Percentiles rank a stretch among this genome's conserved stretches.
phyloP scores from a whole-genome alignment of 2,113 vertebrate species.

The Eptesicus fuscus region DNA sequence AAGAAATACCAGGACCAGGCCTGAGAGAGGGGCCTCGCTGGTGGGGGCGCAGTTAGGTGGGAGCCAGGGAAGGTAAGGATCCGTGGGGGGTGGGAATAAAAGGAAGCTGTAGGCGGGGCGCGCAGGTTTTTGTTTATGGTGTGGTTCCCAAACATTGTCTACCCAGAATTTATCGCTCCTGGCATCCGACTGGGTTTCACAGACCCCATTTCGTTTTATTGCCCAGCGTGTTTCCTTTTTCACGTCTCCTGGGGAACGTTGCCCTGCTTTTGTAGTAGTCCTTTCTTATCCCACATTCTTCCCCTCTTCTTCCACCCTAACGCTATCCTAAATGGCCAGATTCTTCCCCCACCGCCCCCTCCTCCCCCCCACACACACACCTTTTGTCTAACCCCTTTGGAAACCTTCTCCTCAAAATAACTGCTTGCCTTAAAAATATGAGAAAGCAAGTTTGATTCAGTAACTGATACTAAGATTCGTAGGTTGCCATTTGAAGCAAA shows the following conservation, averaged over 20 bases:
- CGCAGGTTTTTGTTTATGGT: conserved; percentile 44
- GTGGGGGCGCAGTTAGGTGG: neutral
- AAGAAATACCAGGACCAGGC: neutral
- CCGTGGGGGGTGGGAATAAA: neutral
- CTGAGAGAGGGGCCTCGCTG: neutral
- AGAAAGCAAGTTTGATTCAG: conserved; percentile 27
- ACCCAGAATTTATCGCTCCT: conserved; percentile 58
- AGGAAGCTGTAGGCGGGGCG: neutral
- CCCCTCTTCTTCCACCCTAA: neutral
- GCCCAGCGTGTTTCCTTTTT: conserved; percentile 48
- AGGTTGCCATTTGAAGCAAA: conserved; percentile 12
- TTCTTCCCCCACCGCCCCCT: neutral
- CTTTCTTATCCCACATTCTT: neutral
- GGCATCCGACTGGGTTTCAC: conserved; percentile 54
- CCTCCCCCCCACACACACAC: neutral
- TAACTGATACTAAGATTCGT: conserved; percentile 8
- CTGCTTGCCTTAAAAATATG: neutral
- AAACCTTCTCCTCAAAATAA: neutral
- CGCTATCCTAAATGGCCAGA: neutral
- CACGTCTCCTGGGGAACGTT: conserved; percentile 1
- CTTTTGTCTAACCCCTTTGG: neutral
- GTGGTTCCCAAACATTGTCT: conserved; percentile 61
- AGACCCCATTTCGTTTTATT: conserved; percentile 69
- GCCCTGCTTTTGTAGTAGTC: neutral
- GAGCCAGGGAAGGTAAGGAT: conserved; percentile 14